Conservation (phyloP, 2,113 vertebrate genomes). For the Gymnorhina tibicen region DNA sequence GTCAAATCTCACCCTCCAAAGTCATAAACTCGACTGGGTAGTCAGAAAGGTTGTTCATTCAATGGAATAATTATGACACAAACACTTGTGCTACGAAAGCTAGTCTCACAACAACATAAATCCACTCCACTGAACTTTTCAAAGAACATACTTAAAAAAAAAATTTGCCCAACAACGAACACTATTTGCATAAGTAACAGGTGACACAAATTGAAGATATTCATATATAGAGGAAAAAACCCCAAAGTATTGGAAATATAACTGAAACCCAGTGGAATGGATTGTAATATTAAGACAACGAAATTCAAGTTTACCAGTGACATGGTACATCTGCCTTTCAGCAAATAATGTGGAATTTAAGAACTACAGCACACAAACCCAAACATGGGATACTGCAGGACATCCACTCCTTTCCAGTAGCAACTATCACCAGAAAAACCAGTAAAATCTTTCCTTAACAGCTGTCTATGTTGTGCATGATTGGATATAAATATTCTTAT, state of each 20-base stretch:
- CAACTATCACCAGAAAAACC: background rate
- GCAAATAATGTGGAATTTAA: background rate
- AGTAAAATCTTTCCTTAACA: background rate
- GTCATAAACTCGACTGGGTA: background rate
- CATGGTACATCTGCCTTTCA: fast-evolving
- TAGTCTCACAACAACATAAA: background rate
- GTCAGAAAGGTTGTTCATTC: background rate
- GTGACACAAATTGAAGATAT: background rate
- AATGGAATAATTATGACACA: background rate
- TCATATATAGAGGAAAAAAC: background rate
- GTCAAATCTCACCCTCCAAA: background rate
- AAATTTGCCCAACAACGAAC: background rate
- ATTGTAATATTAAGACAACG: background rate
- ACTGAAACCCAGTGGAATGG: background rate
- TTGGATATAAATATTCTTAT: background rate
- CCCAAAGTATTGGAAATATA: background rate
- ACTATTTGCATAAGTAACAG: background rate
- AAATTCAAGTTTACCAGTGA: background rate
- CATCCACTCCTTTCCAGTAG: background rate
- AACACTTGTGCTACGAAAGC: background rate
- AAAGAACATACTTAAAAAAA: background rate
- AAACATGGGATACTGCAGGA: background rate
- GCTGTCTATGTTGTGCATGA: background rate
- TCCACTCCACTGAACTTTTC: background rate
- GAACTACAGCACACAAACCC: background rate